Evolutionary conservation across 1,140 invertebrate genomes (phyloP), one percentile per base, ranked within the genome.

Genomic region (Sitobion miscanthi): DNA sequence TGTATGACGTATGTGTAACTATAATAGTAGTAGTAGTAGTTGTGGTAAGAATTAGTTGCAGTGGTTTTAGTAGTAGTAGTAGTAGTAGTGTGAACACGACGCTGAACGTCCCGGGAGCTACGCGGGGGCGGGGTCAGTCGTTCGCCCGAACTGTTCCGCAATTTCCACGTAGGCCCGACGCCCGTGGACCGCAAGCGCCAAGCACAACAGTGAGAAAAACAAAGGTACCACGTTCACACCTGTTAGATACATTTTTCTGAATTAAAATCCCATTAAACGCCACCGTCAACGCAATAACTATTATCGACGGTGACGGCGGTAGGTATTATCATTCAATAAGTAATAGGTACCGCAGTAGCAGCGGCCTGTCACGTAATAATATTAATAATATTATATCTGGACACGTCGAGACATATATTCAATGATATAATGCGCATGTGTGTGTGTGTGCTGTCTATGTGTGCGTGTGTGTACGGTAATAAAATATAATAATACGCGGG

Each of bases 221-320:
- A 38, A 85, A 52, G 17, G 91, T 54, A 93, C 82, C 82, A 57
- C 91, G 91, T 42, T 93, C 82, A 83, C 82, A 93, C 91, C 91
- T 93, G 91, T 93, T 93, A 57, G 91, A 93, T 93, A 93, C 42
- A 89, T 89, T 54, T 88, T 52, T 54, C 38, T 21, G 21, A 38
- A 57, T 57, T 38, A 57, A 23, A 89, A 89, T 25, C 49, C 20
- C n/a, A 35, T 89, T 23, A 57, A 38, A 54, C 87, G 87, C 49
- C 25, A 20, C 49, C n/a, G 49, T 54, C 47, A 47, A 20, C 7
- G 47, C 47, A 89, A 25, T 35, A n/a, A 42, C 35, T 8, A 38
- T 57, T 25, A 25, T 17, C 30, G 62, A 69, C 49, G 87, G 54
- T 57, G 35, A 38, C 52, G 49, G n/a, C 17, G 17, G 7, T 38